phyloP scores from a whole-genome alignment of 2,113 vertebrate species.

The Nematolebias whitei region DNA sequence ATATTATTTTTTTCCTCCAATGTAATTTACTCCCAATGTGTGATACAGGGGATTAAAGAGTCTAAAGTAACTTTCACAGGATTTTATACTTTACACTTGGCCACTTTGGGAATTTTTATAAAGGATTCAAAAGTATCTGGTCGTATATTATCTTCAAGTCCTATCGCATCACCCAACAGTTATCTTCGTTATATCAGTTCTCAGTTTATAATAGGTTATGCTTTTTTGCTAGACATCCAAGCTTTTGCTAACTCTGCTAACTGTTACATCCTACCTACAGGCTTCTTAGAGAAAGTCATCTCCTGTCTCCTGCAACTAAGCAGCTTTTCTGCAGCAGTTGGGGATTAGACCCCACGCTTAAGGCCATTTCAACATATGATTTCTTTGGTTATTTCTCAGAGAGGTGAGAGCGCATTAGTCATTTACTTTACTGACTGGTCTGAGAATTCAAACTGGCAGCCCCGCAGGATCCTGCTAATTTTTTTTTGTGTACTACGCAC shows the following conservation, averaged over 20 bases:
- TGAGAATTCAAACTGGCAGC: constrained; percentile 46
- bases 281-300: constrained; percentile 48
- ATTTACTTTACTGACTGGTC: constrained; percentile 59
- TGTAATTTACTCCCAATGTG: too few relatives aligned
- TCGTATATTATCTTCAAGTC: too few relatives aligned
- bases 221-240: constrained; percentile 10
- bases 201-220: not conserved
- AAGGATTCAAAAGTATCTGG: too few relatives aligned
- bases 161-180: not conserved
- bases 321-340: constrained; percentile 63
- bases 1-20: not conserved
- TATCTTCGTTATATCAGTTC: not conserved
- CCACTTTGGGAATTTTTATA: too few relatives aligned
- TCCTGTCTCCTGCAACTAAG: constrained; percentile 64
- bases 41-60: too few relatives aligned
- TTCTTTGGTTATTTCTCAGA: constrained; percentile 63
- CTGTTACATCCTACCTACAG: constrained; percentile 31
- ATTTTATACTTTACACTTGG: too few relatives aligned
- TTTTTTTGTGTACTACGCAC: not conserved
- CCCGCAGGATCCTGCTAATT: constrained; percentile 28
- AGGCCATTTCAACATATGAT: constrained; percentile 58
- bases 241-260: constrained; percentile 12
- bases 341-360: constrained; percentile 64
- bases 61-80: too few relatives aligned
- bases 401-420: constrained; percentile 42